Conservation (phyloP, 30 jellyfish, hydroid and myxozoan species). For the Hydractinia echinata region DNA sequence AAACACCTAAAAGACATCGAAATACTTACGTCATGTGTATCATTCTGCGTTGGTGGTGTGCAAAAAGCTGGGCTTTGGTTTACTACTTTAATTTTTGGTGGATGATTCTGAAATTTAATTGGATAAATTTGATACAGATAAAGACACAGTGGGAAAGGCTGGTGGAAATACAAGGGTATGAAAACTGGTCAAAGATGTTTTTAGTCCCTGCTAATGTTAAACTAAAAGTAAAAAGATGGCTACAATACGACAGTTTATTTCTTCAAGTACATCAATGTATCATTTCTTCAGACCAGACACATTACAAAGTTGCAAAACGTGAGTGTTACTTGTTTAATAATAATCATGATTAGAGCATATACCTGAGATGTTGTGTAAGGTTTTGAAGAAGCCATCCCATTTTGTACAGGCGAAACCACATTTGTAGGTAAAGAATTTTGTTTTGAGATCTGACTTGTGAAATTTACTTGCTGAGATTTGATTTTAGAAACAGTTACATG, state of each 20-base stretch:
- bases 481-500: conserved; percentile 15
- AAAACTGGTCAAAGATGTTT: too few species aligned
- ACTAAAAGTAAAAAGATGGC: too few species aligned
- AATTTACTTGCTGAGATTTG: background rate
- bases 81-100: conserved; percentile 69
- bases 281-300: too few species aligned
- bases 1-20: background rate
- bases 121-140: too few species aligned
- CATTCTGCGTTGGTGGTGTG: background rate
- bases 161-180: too few species aligned
- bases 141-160: too few species aligned
- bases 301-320: background rate
- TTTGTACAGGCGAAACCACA: background rate
- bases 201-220: too few species aligned
- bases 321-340: background rate
- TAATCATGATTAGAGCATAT: background rate
- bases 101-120: conserved; percentile 54
- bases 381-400: conserved; percentile 17
- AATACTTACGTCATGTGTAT: background rate
- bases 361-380: conserved; percentile 92
- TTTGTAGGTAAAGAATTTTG: background rate
- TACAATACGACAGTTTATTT: too few species aligned
- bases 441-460: conserved; percentile 6
- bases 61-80: conserved; percentile 76
- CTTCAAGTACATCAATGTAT: too few species aligned